These are phyloP conservation scores for Drosophila ezoana DNA, from an alignment of 2,888 invertebrate genomes.

Conservation along the genomic window DNA sequence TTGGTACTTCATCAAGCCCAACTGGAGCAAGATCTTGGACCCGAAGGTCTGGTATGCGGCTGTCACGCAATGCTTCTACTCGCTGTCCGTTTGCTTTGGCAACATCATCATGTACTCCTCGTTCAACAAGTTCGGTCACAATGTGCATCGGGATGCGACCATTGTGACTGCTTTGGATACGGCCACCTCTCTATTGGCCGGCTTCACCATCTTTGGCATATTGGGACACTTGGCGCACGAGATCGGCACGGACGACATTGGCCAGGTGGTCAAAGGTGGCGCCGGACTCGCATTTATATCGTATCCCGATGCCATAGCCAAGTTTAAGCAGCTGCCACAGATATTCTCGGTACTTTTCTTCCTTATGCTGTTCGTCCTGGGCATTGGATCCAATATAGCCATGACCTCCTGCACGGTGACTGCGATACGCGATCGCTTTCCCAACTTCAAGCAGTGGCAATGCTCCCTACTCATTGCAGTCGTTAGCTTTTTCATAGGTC, in stretches of 20 bases:
- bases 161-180: conserved; percentile 87
- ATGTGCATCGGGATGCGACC: conserved; percentile 87
- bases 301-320: conserved; percentile 87
- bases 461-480: conserved; percentile 86
- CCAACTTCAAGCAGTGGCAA: conserved; percentile 85
- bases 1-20: conserved; percentile 88
- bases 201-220: conserved; percentile 87
- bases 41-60: conserved; percentile 88
- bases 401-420: conserved; percentile 86
- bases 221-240: conserved; percentile 86
- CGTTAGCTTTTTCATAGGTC: conserved; percentile 86
- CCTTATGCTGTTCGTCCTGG: conserved; percentile 86
- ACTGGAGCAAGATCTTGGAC: conserved; percentile 88
- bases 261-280: conserved; percentile 86
- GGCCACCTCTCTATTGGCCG: conserved; percentile 86
- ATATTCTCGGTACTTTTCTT: conserved; percentile 87
- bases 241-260: conserved; percentile 85
- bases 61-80: conserved; percentile 88
- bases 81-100: conserved; percentile 88
- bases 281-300: conserved; percentile 87
- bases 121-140: conserved; percentile 87
- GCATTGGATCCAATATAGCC: conserved; percentile 86
- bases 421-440: conserved; percentile 85
- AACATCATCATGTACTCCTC: conserved; percentile 88
- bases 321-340: conserved; percentile 86